phyloP scores from a whole-genome alignment of 2,113 vertebrate species.

The Microcebus jonahi region DNA sequence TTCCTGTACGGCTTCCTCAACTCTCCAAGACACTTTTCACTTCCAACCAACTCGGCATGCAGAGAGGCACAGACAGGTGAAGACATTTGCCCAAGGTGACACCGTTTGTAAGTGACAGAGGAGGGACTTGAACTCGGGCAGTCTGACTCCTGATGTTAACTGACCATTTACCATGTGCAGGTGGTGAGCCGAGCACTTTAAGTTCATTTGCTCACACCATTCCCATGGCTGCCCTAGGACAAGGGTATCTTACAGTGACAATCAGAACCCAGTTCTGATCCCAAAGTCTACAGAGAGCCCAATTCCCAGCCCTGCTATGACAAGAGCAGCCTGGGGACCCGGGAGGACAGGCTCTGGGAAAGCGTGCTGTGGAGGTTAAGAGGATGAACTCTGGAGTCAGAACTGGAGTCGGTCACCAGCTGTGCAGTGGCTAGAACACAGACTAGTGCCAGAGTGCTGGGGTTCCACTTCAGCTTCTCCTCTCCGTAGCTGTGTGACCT shows the following conservation, averaged over 20 bases:
- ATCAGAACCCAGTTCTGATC: neutral
- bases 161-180: neutral
- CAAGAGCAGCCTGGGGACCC: neutral
- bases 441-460: neutral
- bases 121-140: neutral
- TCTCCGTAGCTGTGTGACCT: neutral
- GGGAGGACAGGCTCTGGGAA: neutral
- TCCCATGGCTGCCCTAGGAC: neutral
- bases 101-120: neutral
- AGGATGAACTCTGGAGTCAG: neutral
- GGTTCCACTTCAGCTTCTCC: neutral
- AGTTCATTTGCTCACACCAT: neutral
- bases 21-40: neutral
- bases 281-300: neutral
- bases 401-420: neutral
- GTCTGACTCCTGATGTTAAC: neutral
- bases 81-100: neutral
- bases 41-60: neutral
- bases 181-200: neutral
- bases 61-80: neutral
- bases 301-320: accelerated
- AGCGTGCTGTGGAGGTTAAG: too few relatives aligned
- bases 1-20: neutral
- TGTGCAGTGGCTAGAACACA: neutral
- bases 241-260: neutral